A percentile compares a stretch with the other conserved stretches of the same genome.
phyloP scores from a whole-genome alignment of 2,113 vertebrate species.

The Danionella cerebrum region DNA sequence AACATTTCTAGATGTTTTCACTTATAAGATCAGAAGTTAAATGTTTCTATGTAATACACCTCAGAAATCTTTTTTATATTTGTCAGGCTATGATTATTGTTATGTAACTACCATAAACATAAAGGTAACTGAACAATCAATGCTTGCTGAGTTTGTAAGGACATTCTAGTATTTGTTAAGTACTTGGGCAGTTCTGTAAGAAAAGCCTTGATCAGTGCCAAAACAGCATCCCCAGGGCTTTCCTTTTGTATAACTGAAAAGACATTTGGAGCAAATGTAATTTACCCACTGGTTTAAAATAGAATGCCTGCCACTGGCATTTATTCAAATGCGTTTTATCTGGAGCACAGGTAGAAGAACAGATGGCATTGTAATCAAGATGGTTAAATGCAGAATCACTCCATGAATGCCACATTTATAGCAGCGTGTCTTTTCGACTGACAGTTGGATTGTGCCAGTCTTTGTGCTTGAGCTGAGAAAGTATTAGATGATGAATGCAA shows the following conservation, averaged over 20 bases:
- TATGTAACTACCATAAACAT: too few relatives aligned
- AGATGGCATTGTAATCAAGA: constrained; percentile 41
- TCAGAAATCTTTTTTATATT: too few relatives aligned
- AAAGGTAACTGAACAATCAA: neutral
- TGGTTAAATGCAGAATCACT: neutral
- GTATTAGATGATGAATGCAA: neutral
- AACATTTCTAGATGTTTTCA: too few relatives aligned
- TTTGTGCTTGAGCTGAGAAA: neutral
- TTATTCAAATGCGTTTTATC: constrained; percentile 29
- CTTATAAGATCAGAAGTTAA: too few relatives aligned
- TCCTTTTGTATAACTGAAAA: constrained; percentile 19
- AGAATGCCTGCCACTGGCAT: constrained; percentile 18
- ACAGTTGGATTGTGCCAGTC: neutral
- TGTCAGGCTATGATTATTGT: too few relatives aligned
- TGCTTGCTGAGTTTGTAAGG: neutral
- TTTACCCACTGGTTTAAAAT: constrained; percentile 11
- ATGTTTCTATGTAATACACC: too few relatives aligned
- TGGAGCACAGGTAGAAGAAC: constrained; percentile 19
- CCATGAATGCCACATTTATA: neutral
- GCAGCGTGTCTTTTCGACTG: neutral
- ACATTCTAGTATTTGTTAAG: constrained; percentile 19
- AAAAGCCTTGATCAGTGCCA: constrained; percentile 9
- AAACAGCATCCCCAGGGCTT: constrained; percentile 20
- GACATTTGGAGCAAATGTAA: constrained; percentile 15
- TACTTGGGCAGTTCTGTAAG: constrained; percentile 3